These are phyloP conservation scores for Hypothenemus hampei DNA, from an alignment of 1,140 invertebrate species.

Conservation along the genomic window DNA sequence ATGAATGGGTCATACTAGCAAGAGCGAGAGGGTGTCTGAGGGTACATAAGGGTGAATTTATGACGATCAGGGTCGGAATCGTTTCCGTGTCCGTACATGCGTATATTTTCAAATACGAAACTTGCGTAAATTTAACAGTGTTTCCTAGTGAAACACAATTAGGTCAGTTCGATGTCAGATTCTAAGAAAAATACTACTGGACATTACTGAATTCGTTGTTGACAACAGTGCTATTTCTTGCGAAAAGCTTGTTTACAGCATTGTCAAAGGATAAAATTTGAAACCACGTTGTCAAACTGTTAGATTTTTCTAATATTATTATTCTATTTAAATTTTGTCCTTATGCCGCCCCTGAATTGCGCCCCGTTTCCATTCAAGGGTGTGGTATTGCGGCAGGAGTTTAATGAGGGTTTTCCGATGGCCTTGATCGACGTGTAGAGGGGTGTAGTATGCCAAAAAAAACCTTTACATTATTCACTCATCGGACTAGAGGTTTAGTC, in stretches of 20 bases:
- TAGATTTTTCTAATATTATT: not conserved
- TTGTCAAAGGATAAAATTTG: too few relatives aligned
- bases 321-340: not conserved
- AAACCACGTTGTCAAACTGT: too few relatives aligned
- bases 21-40: constrained; percentile 3
- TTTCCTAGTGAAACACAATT: too few relatives aligned
- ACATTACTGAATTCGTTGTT: too few relatives aligned
- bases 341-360: not conserved
- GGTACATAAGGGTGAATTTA: constrained; percentile 1
- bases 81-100: not conserved
- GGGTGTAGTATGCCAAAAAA: not conserved
- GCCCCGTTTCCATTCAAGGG: constrained; percentile 2
- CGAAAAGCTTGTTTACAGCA: too few relatives aligned
- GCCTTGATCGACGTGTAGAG: constrained; percentile 15
- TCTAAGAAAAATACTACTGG: too few relatives aligned
- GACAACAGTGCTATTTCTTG: too few relatives aligned
- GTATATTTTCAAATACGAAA: too few relatives aligned
- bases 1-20: constrained; percentile 1
- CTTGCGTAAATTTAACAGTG: too few relatives aligned
- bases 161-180: too few relatives aligned
- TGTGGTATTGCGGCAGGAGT: constrained; percentile 10
- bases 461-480: not conserved
- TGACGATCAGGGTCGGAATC: not conserved
- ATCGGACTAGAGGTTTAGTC: too few relatives aligned
- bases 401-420: constrained; percentile 12